Base-by-base conservation (phyloP, 2,113 vertebrate genomes). In the Embiotoca jacksoni region DNA sequence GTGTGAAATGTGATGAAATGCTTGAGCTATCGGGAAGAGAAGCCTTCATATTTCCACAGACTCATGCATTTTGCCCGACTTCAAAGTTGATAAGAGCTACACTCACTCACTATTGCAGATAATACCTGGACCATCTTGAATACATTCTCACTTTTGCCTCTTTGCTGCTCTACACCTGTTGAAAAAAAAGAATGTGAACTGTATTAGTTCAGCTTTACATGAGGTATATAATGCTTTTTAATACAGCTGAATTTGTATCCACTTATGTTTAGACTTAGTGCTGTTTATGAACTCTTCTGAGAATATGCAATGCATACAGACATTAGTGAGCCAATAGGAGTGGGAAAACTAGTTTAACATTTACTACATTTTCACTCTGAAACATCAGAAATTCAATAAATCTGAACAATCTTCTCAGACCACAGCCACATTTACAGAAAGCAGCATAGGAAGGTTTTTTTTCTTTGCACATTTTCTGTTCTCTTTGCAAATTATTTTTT, bases 1-100 rank as follows among this genome's bases (percentile, higher is more conserved):
- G 75, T 86, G 75, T 82, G 79, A 87, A 84, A 91, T 87, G 75
- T 78, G 86, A 90, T 82, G 83, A 86, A 89, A 90, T 72, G 30
- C 68, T 73, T 14, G 58, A 62, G 68, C 60, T 80, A 80, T 81
- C 85, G 69, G 66, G 33, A 80, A 64, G 53, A 77, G 75, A 78
- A 50, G 78, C 75, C 23, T 83, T 81, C 13, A 53, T 67, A 64
- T 84, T 89, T 81, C 65, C 73, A 84, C 58, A 60, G 41, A 83
- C 60, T 74, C 57, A 23, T 78, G 69, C 72, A 72, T 82, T 88
- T 88, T 76, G 47, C 76, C 80, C 37, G 56, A 79, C 81, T 91
- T 89, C 53, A 87, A 78, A 88, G 75, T 14, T 80, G 64, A 87
- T 82, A 83, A 84, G 72, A 68, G 65, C 78, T 50, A n/a, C 46